Evolutionary conservation across 2,888 invertebrate species (phyloP), one percentile per base, ranked within the genome.

Genomic region (Mesorhabditis sp.): DNA sequence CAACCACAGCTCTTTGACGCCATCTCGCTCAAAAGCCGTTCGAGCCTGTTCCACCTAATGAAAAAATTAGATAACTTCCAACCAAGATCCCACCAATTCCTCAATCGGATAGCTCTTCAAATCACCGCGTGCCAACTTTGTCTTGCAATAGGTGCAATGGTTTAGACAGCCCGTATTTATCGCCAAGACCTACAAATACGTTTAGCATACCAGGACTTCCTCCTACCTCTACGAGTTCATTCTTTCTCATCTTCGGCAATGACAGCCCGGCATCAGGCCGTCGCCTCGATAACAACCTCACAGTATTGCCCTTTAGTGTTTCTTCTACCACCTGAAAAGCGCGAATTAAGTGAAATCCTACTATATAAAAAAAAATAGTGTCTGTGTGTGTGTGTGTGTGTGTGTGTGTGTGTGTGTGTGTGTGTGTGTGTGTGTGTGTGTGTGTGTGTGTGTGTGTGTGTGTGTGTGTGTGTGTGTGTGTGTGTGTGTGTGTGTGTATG

Each of bases 131-230:
- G 97, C 97, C 86, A 95, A 73, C 70, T 80, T 80, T 28, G 80
- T 97, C 87, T 97, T 98, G 86, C 97, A 98, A 85, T 98, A 98
- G 0, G 97, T 96, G 86, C 98, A 98, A 84, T 95, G 94, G 88
- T 98, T 98, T 4, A 98, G 88, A 82, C 98, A 98, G 0, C 85
- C 85, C 5, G 81, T 83, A 70, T 83, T 83, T 69, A 85, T 86
- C 0, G 85, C 85, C 65, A 85, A 71, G 41, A 75, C 74, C 74
- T 74, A 62, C 1, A 64, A 45, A 64, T 28, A n/a, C 15, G n/a
- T 63, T 28, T 63, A 50, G n/a, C 58, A 96, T n/a, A 63, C 10
- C 10, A 7, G n/a, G 7, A 7, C 10, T 95, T 70, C 43, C 45
- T 45, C 45, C 43, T 43, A 98, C 98, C 89, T 98, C 98, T 72